Conservation (phyloP, 2,113 vertebrate genomes). For the Gasterosteus aculeatus region DNA sequence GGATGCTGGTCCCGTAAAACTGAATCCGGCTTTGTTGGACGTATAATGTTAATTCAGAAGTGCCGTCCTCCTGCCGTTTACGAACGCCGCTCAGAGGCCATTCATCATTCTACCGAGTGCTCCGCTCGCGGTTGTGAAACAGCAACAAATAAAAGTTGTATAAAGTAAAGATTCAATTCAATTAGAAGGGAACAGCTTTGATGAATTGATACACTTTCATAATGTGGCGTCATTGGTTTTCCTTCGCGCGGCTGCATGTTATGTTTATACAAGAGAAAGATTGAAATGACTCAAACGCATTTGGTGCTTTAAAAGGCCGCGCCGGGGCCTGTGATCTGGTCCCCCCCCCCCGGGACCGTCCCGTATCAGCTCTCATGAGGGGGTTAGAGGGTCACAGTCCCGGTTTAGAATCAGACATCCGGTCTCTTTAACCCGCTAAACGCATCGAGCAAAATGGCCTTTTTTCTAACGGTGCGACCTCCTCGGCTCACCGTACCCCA, state of each 20-base stretch:
- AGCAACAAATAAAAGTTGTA: neutral
- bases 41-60: constrained; percentile 53
- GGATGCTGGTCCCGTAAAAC: constrained; percentile 34
- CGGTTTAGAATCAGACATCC: constrained; percentile 58
- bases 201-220: neutral
- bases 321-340: constrained; percentile 12
- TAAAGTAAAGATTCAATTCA: neutral
- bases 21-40: constrained; percentile 47
- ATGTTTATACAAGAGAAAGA: neutral
- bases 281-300: constrained; percentile 3
- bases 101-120: constrained; percentile 46
- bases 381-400: constrained; percentile 20
- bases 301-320: constrained; percentile 20
- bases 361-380: constrained; percentile 47
- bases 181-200: neutral
- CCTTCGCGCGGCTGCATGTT: neutral
- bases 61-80: constrained; percentile 51
- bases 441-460: constrained; percentile 27
- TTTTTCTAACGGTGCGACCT: constrained; percentile 46
- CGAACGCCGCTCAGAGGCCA: constrained; percentile 33
- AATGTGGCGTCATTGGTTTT: no score
- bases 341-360: constrained; percentile 30
- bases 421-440: constrained; percentile 46
- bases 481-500: neutral
- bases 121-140: neutral